These are phyloP conservation scores for Mus pahari DNA, from an alignment of 2,113 vertebrate species.

Conservation along the genomic window DNA sequence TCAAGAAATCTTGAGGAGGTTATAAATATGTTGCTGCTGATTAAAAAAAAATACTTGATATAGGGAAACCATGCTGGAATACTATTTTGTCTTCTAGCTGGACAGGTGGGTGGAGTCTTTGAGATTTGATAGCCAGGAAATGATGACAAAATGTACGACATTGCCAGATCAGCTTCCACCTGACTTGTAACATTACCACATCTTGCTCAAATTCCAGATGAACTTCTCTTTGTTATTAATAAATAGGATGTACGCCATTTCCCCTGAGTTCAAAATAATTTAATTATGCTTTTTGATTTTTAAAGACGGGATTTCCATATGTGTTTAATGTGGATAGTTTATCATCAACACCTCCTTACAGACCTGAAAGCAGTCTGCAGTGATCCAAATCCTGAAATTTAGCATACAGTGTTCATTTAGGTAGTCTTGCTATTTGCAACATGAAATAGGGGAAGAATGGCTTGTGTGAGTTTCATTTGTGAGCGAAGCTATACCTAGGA, in stretches of 20 bases:
- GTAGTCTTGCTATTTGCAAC: not conserved
- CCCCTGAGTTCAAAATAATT: not conserved
- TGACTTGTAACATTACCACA: not conserved
- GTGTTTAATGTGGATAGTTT: not conserved
- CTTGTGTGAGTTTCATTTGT: not conserved
- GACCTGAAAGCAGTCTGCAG: not conserved
- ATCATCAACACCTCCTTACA: not conserved
- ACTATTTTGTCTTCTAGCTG: not conserved
- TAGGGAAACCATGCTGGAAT: not conserved
- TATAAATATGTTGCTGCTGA: not conserved
- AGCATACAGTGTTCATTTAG: not conserved
- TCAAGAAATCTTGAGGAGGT: not conserved
- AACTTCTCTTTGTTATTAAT: not conserved
- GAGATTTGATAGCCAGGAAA: not conserved
- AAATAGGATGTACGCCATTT: not conserved
- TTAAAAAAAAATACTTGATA: not conserved
- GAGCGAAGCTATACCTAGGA: not conserved
- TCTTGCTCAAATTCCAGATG: not conserved
- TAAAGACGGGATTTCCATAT: not conserved
- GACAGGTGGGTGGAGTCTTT: not conserved
- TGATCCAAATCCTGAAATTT: not conserved
- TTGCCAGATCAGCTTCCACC: not conserved
- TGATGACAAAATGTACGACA: not conserved
- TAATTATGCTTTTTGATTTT: not conserved
- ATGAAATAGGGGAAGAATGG: not conserved